Evolutionary conservation across 1,140 invertebrate genomes (phyloP).

Genomic region (Pogonus chalceus): DNA sequence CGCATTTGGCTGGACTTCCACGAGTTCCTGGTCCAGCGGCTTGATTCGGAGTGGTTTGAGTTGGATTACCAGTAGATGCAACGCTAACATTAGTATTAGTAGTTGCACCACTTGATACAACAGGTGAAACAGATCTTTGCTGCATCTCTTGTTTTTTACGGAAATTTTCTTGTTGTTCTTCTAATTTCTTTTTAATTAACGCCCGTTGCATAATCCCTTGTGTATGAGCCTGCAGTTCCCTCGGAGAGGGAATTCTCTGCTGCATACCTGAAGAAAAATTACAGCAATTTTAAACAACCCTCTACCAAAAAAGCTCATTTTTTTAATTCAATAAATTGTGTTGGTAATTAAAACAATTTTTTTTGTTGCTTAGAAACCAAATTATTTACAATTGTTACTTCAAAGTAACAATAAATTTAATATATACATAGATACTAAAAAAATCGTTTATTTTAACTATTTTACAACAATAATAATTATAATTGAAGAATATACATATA

Average conservation of each 20-base stretch:
- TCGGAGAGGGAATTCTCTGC: constrained; percentile 67
- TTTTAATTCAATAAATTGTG: background rate
- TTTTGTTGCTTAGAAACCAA: no score
- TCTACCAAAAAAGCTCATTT: no score
- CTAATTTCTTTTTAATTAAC: constrained; percentile 74
- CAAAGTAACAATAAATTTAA: no score
- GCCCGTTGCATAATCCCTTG: constrained; percentile 75
- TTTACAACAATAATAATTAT: no score
- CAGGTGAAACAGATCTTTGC: constrained; percentile 28
- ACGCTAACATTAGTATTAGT: constrained; percentile 10
- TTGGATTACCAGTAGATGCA: constrained; percentile 19
- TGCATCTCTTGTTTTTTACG: constrained; percentile 64
- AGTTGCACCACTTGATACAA: no score
- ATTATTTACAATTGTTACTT: no score
- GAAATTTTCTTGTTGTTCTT: constrained; percentile 74
- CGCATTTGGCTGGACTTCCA: constrained; percentile 34
- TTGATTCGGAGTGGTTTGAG: constrained; percentile 12
- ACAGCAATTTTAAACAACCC: no score
- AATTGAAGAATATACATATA: no score
- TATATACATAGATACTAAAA: no score
- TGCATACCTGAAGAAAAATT: constrained; percentile 41
- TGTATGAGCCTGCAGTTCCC: constrained; percentile 70
- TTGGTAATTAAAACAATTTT: background rate
- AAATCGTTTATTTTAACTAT: no score
- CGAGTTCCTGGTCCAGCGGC: constrained; percentile 19